These are phyloP conservation scores for Pyrrhia umbra DNA, from an alignment of 2,888 invertebrate genomes.

Conservation along the genomic window DNA sequence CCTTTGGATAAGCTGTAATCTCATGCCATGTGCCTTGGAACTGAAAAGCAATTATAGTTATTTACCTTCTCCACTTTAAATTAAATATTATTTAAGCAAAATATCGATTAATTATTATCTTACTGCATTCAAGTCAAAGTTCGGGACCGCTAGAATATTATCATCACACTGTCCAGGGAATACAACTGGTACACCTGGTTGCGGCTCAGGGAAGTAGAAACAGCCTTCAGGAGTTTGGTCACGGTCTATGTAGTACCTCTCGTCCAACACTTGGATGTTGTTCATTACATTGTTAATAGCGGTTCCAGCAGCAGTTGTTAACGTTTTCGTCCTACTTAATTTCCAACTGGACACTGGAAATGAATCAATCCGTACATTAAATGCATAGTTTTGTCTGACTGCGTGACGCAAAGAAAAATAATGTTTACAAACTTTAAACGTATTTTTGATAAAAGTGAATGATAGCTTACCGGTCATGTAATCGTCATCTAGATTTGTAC, in stretches of 20 bases:
- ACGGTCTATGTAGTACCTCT: conserved; percentile 68
- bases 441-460: too few species aligned
- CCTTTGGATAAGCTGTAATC: conserved; percentile 73
- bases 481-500: conserved; percentile 79
- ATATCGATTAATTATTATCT: too few species aligned
- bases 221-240: conserved; percentile 75
- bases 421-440: background rate
- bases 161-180: conserved; percentile 79
- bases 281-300: conserved; percentile 66
- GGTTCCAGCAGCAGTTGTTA: conserved; percentile 55
- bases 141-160: conserved; percentile 66
- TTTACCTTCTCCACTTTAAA: background rate
- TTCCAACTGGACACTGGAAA: conserved; percentile 79
- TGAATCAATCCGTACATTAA: too few species aligned
- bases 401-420: too few species aligned
- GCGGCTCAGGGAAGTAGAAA: conserved; percentile 78
- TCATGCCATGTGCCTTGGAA: conserved; percentile 74
- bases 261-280: conserved; percentile 69
- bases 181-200: conserved; percentile 70
- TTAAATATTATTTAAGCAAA: background rate
- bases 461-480: conserved; percentile 53
- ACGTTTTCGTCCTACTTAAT: conserved; percentile 71
- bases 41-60: conserved; percentile 53
- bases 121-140: conserved; percentile 71
- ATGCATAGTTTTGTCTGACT: too few species aligned